Base-by-base conservation (phyloP, 2,888 invertebrate genomes). In the Volucella inanis region DNA sequence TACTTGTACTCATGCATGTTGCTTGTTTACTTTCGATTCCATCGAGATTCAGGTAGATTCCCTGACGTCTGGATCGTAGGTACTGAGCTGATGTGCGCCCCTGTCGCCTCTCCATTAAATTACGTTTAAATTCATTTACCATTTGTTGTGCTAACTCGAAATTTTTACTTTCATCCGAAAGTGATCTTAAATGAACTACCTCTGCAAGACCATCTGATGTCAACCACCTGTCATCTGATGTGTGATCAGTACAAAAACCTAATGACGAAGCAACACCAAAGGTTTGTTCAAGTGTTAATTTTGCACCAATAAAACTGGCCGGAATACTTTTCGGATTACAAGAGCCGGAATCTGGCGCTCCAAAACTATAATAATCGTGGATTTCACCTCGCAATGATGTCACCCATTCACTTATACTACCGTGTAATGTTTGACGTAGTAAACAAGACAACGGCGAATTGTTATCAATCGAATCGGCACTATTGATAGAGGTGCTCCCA, bases 321-420 rank as follows among this genome's bases (percentile, higher is more conserved):
- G 92, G 92, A 86, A 92, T 90, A 81, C 90, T 90, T 86, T 92
- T 92, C 0, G 91, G 90, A 88, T 90, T 88, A 85, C 89, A 89
- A 70, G 88, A 80, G 38, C 88, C 88, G 9, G 88, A 87, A 65
- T 89, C 89, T 62, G 89, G 89, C 78, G 89, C 89, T 57, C 87
- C 87, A 31, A 83, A 83, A 68, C 88, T 88, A 59, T 77, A 86
- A 81, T 92, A 92, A 79, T 88, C 87, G 76, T 90, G 89, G 72
- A 90, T 88, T 79, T 92, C 90, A 87, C 87, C 87, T 76, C 92
- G 90, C 87, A 92, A 87, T 88, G 89, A 88, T 72, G 89, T 89
- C 90, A 92, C 89, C 92, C 92, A 92, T 54, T 90, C 89, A 71
- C 91, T 90, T 75, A 91, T 89, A 88, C 90, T 90, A 59, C 89